phyloP scores from a whole-genome alignment of 1,140 invertebrate species.

The Diorhabda carinulata region DNA sequence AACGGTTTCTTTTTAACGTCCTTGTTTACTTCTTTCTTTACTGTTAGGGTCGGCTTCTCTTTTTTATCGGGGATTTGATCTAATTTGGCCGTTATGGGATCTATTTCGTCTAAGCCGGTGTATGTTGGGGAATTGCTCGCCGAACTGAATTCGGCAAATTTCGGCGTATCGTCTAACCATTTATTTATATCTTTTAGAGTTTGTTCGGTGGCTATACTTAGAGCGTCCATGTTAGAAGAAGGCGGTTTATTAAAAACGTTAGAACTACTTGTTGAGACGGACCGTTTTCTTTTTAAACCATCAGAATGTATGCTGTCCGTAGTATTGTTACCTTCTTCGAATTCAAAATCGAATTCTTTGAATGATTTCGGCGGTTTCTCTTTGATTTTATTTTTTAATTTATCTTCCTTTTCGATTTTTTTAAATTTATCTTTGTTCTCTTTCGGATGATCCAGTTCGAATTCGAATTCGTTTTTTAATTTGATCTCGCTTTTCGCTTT shows the following conservation, averaged over 20 bases:
- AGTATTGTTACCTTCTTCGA: conserved; percentile 41
- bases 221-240: conserved; percentile 58
- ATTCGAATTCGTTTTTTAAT: conserved; percentile 28
- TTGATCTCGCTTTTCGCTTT: conserved; percentile 59
- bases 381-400: conserved; percentile 37
- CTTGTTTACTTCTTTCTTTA: conserved; percentile 35
- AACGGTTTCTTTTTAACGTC: conserved; percentile 42
- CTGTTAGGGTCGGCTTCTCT: conserved; percentile 37
- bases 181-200: conserved; percentile 84
- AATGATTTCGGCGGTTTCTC: conserved; percentile 24
- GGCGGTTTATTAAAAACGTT: conserved; percentile 16
- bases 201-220: conserved; percentile 74
- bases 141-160: conserved; percentile 67
- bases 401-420: conserved; percentile 32
- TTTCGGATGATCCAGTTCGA: conserved; percentile 31
- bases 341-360: conserved; percentile 33
- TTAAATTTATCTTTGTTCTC: conserved; percentile 40
- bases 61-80: conserved; percentile 29
- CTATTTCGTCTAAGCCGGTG: conserved; percentile 52
- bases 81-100: conserved; percentile 35
- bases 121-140: conserved; percentile 67
- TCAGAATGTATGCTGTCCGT: conserved; percentile 34
- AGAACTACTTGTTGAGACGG: conserved; percentile 17
- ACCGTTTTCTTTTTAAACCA: conserved; percentile 41
- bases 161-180: conserved; percentile 79